Evolutionary conservation across 2,797 vertebrate species (phyloP), one percentile per base, ranked within the genome.

Genomic region (Molossus molossus): DNA sequence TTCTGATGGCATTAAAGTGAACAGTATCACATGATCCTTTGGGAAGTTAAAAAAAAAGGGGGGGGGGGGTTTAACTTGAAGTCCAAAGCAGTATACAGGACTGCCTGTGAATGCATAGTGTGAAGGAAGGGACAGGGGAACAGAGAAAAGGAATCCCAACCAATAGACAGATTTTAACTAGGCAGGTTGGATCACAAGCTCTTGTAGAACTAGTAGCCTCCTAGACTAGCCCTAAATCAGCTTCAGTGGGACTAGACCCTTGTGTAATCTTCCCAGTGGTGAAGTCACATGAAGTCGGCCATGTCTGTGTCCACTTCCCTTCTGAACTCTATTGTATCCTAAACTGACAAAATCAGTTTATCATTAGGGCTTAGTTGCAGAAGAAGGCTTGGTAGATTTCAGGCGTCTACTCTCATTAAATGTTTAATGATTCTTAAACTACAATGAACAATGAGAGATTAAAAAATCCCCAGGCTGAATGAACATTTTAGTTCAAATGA

Each of bases 401-500:
- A 73, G 76, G 45, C 37, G 79, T 86, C 37, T 65, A 27, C 13
- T 70, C n/a, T 94, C 12, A 73, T 20, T 50, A 92, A 81, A 77
- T 90, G 37, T 27, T 92, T 85, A 86, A 5, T 93, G 87, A 75
- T 72, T 93, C 17, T 90, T 45, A 55, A 87, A 62, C 60, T 73
- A 75, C 14, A 88, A 0, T 69, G 25, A 86, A 87, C 64, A 90
- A 64, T 83, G 12, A 80, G 25, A 64, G 37, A 57, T 64, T 58
- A 6, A 65, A 90, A 89, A 90, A 80, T 33, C 3, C 23, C n/a
- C n/a, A 89, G 13, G 62, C 1, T 55, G 50, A 96, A 86, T 72
- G n/a, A 84, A 91, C 11, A 90, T 23, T 91, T 92, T 72, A 76
- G 58, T n/a, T 37, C 75, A 79, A 96, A 86, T 76, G 29, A 77